Evolutionary conservation across 2,113 vertebrate genomes (phyloP), one percentile per base, ranked within the genome.

Genomic region (Stigmatopora nigra): DNA sequence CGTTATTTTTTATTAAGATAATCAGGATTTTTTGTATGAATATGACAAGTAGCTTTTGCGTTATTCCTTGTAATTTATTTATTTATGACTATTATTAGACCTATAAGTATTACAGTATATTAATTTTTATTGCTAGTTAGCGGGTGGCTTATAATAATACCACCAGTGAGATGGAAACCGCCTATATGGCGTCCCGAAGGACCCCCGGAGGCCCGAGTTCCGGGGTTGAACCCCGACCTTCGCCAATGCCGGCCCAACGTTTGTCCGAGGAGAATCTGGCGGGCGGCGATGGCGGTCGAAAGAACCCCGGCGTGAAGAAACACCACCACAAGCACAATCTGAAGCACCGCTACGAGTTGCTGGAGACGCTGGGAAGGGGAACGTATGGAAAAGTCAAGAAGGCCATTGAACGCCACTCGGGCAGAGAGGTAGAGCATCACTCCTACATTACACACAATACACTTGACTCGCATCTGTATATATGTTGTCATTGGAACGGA

Each of bases 301-400:
- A 92, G 74, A 90, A 84, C 76, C 93, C 93, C 0, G 89, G 93
- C 16, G 95, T 94, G 86, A 98, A 96, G 90, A 91, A 96, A 69
- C 96, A 98, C 84, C 94, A 97, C 76, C 96, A 98, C 89, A 99
- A 99, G 75, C 96, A 99, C 85, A 99, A 98, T 89, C 91, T 99
- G 84, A 99, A 97, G 75, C 96, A 98, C 82, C 94, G 96, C 83
- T 99, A 98, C 69, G 96, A 99, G 90, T 90, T 99, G 83, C 94
- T 93, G 87, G 96, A 98, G 90, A 98, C 96, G 48, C 90, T 98
- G 86, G 96, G 96, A 60, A 93, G 93, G 87, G 96, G 96, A 78
- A 97, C 96, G 63, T 99, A 98, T 12, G 96, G 96, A 81, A 99
- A 98, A 90, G 96, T 99, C 74, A 98, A 94, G 89, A 91, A 96